These are phyloP conservation scores for Sitobion miscanthi DNA, from an alignment of 1,140 invertebrate species.

Conservation along the genomic window DNA sequence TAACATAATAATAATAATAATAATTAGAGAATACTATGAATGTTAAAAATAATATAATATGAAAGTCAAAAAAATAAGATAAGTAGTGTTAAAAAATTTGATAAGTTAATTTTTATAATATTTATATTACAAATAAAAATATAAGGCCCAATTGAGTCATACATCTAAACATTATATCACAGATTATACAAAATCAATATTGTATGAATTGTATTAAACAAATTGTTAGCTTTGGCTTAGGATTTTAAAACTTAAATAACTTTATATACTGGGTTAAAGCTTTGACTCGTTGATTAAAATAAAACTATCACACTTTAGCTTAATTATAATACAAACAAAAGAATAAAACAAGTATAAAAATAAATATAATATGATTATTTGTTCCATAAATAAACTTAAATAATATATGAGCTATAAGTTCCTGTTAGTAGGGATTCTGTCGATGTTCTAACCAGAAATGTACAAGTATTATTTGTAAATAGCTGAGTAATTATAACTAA, in stretches of 20 bases:
- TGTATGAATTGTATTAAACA: conserved; percentile 25
- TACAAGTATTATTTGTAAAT: conserved; percentile 17
- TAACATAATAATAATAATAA: not conserved
- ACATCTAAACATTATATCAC: conserved; percentile 55
- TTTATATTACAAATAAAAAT: conserved; percentile 39
- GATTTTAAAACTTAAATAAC: conserved; percentile 35
- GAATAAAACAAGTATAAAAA: conserved; percentile 38
- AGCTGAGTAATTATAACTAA: not conserved
- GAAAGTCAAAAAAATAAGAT: conserved; percentile 16
- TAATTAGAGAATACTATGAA: conserved; percentile 16
- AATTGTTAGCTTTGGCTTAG: conserved; percentile 53
- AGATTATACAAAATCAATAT: conserved; percentile 52
- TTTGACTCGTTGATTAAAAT: conserved; percentile 40
- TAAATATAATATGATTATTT: conserved; percentile 50
- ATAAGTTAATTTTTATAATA: conserved; percentile 10
- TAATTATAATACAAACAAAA: conserved; percentile 45
- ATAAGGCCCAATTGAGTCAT: conserved; percentile 35
- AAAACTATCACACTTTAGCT: conserved; percentile 56
- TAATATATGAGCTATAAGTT: conserved; percentile 56
- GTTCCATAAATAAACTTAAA: conserved; percentile 44
- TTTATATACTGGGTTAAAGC: not conserved
- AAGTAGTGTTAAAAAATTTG: not conserved
- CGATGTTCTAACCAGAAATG: conserved; percentile 23
- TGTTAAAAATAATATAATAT: conserved; percentile 14
- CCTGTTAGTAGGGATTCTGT: conserved; percentile 45